A percentile compares a stretch with the other conserved stretches of the same genome.
Conservation (phyloP, 53 echinoderm and acorn worm genomes). For the Hippasteria phrygiana region DNA sequence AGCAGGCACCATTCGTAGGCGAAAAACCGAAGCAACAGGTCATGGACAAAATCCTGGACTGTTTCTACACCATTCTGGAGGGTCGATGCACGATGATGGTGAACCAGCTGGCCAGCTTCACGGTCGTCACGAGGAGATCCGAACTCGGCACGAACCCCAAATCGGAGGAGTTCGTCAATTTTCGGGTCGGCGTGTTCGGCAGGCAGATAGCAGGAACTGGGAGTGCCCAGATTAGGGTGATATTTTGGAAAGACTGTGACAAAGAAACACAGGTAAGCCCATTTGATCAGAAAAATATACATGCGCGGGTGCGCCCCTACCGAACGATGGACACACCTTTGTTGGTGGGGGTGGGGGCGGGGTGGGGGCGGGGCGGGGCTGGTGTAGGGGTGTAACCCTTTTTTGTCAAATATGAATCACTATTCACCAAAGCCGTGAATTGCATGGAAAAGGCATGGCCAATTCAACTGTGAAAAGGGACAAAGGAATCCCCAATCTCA, state of each 20-base stretch:
- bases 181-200: slow-evolving; percentile 57
- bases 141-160: not conserved
- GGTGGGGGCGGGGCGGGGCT: too few relatives aligned
- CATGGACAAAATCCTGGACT: slow-evolving; percentile 43
- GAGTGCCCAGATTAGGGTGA: slow-evolving; percentile 50
- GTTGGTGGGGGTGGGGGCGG: too few relatives aligned
- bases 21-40: slow-evolving; percentile 51
- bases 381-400: too few relatives aligned
- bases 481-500: too few relatives aligned
- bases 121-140: not conserved
- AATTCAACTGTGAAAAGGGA: too few relatives aligned
- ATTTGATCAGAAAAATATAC: too few relatives aligned
- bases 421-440: too few relatives aligned
- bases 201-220: slow-evolving; percentile 4
- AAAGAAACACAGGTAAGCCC: slow-evolving; percentile 36
- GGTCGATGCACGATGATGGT: slow-evolving; percentile 63
- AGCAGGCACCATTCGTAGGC: not conserved
- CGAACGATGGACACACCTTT: too few relatives aligned
- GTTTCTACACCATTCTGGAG: slow-evolving; percentile 13
- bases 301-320: too few relatives aligned
- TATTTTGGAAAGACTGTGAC: slow-evolving; percentile 54
- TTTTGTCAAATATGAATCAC: too few relatives aligned
- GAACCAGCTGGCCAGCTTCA: slow-evolving; percentile 39
- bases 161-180: slow-evolving; percentile 12
- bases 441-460: too few relatives aligned